Base-by-base conservation (phyloP, 64 coral and sea anemone genomes). In the Porites lutea region DNA sequence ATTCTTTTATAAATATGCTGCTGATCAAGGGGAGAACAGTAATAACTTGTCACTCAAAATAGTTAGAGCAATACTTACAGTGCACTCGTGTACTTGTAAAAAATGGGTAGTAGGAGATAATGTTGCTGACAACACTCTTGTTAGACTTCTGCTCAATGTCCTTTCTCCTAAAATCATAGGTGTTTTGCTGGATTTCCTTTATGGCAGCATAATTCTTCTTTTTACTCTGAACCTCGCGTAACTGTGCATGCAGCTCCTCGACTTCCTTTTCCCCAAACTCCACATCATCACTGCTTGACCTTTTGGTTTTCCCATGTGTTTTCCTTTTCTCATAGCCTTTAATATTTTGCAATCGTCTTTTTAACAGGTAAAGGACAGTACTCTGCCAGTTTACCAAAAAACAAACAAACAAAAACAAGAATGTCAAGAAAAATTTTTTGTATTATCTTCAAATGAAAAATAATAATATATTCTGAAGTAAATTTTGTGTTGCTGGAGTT, bases 171-270 rank as follows among this genome's bases (percentile, higher is more conserved):
- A 46, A 13, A 4, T 73, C 37, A 73, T 48, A 73, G 23, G 20
- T 73, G 23, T 73, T 73, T 73, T 73, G 37, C 27, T 73, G 71
- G 27, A 73, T 73, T 73, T 47, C 71, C 71, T 73, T 73, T 22
- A 73, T 47, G 12, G 72, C 72, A 16, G 11, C 11, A 50, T 16
- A 49, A 75, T 75, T 75, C 18, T 75, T 75, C 45, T 75, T 75
- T 6, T 50, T 75, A 47, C 46, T 50, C 6, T 48, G 45, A 6
- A 75, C 72, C 6, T 75, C 72, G 4, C 6, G 13, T 49, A 75
- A 75, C 45, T 51, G 7, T 48, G 72, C 47, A 50, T 75, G 72
- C 1, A 75, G 46, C 6, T 75, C 72, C 45, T 75, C 72, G 1
- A 75, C 10, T 75, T 75, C 45, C 43, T 75, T 75, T 18, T 75